A percentile compares a stretch with the other conserved stretches of the same genome.
Evolutionary conservation across 1,140 invertebrate species (phyloP).

Genomic region (Philopotamus ludificatus): DNA sequence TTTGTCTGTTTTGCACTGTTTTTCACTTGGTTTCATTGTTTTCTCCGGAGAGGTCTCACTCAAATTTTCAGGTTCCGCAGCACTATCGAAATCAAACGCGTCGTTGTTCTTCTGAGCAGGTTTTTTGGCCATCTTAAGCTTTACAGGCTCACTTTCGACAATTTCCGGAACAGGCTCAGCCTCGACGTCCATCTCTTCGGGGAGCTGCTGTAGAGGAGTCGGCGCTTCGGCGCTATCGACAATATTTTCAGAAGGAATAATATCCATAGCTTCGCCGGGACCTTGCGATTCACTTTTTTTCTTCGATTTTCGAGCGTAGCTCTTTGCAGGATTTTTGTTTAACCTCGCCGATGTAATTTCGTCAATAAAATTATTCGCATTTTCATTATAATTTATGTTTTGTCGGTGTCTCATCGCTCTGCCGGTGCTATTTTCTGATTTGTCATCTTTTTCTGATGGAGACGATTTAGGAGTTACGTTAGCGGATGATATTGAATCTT

Average conservation of each 20-base stretch:
- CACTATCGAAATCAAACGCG: slow-evolving; percentile 8
- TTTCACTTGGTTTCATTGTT: slow-evolving; percentile 26
- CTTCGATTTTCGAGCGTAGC: slow-evolving; percentile 36
- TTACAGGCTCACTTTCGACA: slow-evolving; percentile 19
- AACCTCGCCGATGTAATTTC: slow-evolving; percentile 36
- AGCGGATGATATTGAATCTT: background rate
- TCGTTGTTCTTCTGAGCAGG: slow-evolving; percentile 12
- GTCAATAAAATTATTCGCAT: slow-evolving; percentile 43
- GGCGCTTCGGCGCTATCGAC: slow-evolving; percentile 12
- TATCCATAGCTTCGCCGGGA: slow-evolving; percentile 6
- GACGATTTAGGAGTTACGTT: background rate
- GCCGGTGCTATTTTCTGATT: slow-evolving; percentile 46
- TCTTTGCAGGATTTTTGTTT: slow-evolving; percentile 38
- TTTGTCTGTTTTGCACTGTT: slow-evolving; percentile 32
- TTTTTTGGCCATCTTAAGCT: slow-evolving; percentile 31
- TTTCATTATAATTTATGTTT: slow-evolving; percentile 57
- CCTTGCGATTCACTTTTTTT: slow-evolving; percentile 27
- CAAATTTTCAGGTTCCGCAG: slow-evolving; percentile 11
- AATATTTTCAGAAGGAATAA: background rate
- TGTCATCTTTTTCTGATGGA: slow-evolving; percentile 9
- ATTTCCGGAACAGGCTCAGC: background rate
- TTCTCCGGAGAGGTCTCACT: slow-evolving; percentile 29
- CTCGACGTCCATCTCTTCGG: slow-evolving; percentile 33
- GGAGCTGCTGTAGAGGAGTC: slow-evolving; percentile 43
- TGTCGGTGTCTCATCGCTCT: slow-evolving; percentile 53